Conservation (phyloP, 2,797 vertebrate genomes). For the Streptopelia turtur region DNA sequence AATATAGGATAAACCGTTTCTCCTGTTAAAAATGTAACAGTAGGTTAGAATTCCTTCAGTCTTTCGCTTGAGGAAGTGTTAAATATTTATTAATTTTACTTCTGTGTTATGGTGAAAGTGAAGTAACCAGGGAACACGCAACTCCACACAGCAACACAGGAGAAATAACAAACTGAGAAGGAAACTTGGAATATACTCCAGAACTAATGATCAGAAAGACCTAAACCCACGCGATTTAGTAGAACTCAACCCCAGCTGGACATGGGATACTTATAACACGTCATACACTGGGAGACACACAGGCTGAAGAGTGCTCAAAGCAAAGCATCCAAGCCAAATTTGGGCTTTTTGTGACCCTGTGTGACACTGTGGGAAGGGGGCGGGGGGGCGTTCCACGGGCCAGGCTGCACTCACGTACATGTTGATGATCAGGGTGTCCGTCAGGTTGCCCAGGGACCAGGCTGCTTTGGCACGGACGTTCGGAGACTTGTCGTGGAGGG, state of each 20-base stretch:
- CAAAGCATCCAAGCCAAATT: neutral
- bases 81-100: conserved; percentile 55
- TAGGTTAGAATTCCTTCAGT: neutral
- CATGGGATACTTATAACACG: rapidly evolving
- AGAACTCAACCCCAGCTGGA: neutral
- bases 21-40: conserved; percentile 59
- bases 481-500: conserved; percentile 88
- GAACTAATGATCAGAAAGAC: neutral
- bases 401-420: conserved; percentile 81
- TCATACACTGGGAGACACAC: neutral
- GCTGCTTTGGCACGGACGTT: conserved; percentile 95
- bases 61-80: conserved; percentile 1
- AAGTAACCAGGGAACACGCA: neutral
- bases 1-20: conserved; percentile 38
- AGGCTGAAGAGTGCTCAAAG: neutral
- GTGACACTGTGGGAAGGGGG: rapidly evolving
- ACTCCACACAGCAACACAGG: neutral
- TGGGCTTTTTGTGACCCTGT: neutral
- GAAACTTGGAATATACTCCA: neutral
- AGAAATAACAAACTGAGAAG: neutral
- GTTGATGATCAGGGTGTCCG: conserved; percentile 93
- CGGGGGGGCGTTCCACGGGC: neutral
- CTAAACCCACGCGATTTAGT: neutral
- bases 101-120: neutral
- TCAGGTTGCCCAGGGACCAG: conserved; percentile 97